A percentile compares a stretch with the other conserved stretches of the same genome.
Evolutionary conservation across 2,888 invertebrate species (phyloP).

Genomic region (Galerucella nymphaeae): DNA sequence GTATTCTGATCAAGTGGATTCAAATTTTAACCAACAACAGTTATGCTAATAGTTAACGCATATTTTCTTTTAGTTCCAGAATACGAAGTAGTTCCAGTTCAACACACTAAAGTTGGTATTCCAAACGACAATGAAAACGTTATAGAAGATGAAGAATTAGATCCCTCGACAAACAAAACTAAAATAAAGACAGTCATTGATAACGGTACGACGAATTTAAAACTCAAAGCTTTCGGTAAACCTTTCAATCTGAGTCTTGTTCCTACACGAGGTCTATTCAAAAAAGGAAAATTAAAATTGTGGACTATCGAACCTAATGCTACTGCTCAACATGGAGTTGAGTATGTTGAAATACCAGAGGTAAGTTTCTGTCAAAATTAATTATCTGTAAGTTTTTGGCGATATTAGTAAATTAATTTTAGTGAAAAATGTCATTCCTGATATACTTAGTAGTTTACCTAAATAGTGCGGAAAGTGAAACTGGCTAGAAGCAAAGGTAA

Average conservation of each 20-base stretch:
- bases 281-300: conserved; percentile 81
- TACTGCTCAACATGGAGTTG: conserved; percentile 81
- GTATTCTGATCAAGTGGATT: too few relatives aligned
- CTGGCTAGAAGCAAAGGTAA: too few relatives aligned
- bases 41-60: not conserved
- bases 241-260: conserved; percentile 79
- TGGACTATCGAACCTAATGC: conserved; percentile 84
- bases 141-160: conserved; percentile 59
- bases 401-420: too few relatives aligned
- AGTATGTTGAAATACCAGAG: conserved; percentile 81
- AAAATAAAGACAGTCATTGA: conserved; percentile 47
- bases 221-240: conserved; percentile 84
- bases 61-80: conserved; percentile 73
- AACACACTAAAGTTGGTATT: conserved; percentile 70
- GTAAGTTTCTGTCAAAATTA: conserved; percentile 66
- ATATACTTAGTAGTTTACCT: too few relatives aligned
- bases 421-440: too few relatives aligned
- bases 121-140: conserved; percentile 47
- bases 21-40: too few relatives aligned
- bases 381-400: too few relatives aligned
- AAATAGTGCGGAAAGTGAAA: too few relatives aligned
- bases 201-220: conserved; percentile 70
- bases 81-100: conserved; percentile 84
- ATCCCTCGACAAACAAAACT: conserved; percentile 39
- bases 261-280: conserved; percentile 82